Evolutionary conservation across 2,888 invertebrate genomes (phyloP).

Genomic region (Megaustenia siamemsis): DNA sequence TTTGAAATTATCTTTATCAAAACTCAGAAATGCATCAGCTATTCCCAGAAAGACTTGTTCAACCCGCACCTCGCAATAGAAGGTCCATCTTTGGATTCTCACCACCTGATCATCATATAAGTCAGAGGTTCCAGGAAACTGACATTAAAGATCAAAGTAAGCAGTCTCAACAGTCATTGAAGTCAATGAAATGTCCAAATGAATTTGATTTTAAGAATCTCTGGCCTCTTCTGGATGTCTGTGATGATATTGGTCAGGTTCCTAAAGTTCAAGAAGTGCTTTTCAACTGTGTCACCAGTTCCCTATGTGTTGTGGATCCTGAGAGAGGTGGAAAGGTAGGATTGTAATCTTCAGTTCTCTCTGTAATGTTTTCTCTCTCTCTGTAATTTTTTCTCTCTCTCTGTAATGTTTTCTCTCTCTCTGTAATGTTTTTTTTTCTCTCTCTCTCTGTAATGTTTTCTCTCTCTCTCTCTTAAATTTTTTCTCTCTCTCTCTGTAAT

Average conservation of each 20-base stretch:
- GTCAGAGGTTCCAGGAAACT: background rate
- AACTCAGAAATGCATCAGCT: slow-evolving; percentile 21
- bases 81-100: slow-evolving; percentile 50
- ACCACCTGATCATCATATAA: slow-evolving; percentile 21
- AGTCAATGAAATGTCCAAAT: background rate
- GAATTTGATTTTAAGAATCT: background rate
- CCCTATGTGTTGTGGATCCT: slow-evolving; percentile 42
- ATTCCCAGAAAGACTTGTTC: background rate
- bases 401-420: no score
- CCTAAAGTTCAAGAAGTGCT: slow-evolving; percentile 47
- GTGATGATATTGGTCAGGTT: slow-evolving; percentile 17
- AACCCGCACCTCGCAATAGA: slow-evolving; percentile 42
- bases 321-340: slow-evolving; percentile 41
- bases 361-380: no score
- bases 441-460: no score
- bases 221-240: slow-evolving; percentile 42
- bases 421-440: no score
- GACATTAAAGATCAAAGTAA: background rate
- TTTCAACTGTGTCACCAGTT: slow-evolving; percentile 49
- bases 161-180: background rate
- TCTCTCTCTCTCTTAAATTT: no score
- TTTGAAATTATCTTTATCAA: no score
- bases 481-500: no score
- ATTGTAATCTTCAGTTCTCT: background rate
- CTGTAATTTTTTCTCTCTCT: no score